Base-by-base conservation (phyloP, 2,888 invertebrate genomes). In the Cartodere bifasciata region DNA sequence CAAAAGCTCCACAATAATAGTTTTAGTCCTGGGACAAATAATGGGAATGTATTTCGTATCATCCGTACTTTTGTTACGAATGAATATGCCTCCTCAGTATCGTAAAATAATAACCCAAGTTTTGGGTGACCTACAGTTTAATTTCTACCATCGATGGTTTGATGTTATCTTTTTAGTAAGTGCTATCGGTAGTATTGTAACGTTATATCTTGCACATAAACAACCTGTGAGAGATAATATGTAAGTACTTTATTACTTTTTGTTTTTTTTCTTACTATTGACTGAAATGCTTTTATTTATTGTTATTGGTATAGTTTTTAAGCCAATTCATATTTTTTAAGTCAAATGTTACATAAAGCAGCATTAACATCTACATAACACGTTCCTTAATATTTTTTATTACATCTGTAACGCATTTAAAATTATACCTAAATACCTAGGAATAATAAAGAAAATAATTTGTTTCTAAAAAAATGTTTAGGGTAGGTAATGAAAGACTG, bases 31-130 rank as follows among this genome's bases (percentile, higher is more conserved):
- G 23, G 98, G 97, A 2, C 95, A 98, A 65, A 86, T 98, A 47
- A 98, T 99, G 98, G 97, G 97, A 21, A 98, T 98, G 97, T 98
- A 98, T 56, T 98, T 98, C 63, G 90, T 97, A 31, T 95, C 95
- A 0, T 94, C 91, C 1, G 97, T 98, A 0, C 69, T 98, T 1
- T 63, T 98, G 22, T 91, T 98, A 80, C 67, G 98, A 16, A 98
- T 98, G 98, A 98, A 98, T 56, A 94, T 98, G 91, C 98, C 98
- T 0, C 75, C 85, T 0, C 92, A 98, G 57, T 98, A 98, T 60
- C 71, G 97, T 20, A 80, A 80, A 26, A 98, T 98, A 21, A 81
- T 87, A 38, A 83, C 84, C 1, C 74, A 83, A 65, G 97, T 98
- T 1, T 61, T 98, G 11, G 98, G 97, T 1, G 95, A 95, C 54